These are phyloP conservation scores for Mya arenaria DNA, from an alignment of 1,140 invertebrate genomes.

Conservation along the genomic window DNA sequence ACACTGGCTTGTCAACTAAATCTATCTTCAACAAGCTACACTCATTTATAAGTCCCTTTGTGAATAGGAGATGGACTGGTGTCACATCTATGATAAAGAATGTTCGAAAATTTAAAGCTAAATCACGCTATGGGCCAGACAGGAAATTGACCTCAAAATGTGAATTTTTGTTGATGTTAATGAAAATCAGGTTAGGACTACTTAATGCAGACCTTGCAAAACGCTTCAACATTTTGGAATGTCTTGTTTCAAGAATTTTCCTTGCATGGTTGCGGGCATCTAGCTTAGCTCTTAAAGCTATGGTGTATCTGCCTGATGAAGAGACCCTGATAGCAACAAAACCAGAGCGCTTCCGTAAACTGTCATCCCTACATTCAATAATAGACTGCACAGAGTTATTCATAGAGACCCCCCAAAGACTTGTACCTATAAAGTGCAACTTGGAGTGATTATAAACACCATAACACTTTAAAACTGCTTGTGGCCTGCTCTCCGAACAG, in stretches of 20 bases:
- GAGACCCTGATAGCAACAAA: slow-evolving; percentile 21
- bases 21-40: neutral
- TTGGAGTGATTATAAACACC: slow-evolving; percentile 32
- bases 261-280: slow-evolving; percentile 3
- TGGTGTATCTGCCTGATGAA: slow-evolving; percentile 1
- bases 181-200: neutral
- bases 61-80: neutral
- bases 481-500: neutral
- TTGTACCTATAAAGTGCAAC: slow-evolving; percentile 23
- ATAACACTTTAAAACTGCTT: slow-evolving; percentile 18
- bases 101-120: neutral
- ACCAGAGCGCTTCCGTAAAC: neutral
- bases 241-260: neutral
- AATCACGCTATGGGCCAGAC: neutral
- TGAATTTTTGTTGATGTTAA: slow-evolving; percentile 11
- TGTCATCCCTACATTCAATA: neutral
- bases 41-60: neutral
- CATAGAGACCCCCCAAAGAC: neutral
- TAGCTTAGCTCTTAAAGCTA: neutral
- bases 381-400: neutral
- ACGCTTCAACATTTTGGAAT: neutral
- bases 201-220: neutral
- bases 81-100: neutral
- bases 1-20: neutral
- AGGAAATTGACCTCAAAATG: neutral